phyloP scores from a whole-genome alignment of 2,113 vertebrate species.

The Phocoena sinus region DNA sequence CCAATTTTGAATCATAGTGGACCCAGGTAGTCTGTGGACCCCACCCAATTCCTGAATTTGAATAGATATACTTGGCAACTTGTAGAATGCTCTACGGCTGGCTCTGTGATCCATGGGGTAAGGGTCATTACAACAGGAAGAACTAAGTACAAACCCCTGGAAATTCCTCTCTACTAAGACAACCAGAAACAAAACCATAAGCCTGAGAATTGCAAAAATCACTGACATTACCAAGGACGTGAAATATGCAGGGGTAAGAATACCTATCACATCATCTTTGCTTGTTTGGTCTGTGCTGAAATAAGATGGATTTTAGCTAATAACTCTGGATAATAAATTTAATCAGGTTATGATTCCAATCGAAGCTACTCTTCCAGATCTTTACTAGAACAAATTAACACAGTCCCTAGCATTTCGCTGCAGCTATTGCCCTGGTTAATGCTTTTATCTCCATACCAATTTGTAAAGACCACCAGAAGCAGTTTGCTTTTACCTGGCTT shows the following conservation, averaged over 20 bases:
- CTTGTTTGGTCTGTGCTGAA: background rate
- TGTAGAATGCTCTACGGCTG: background rate
- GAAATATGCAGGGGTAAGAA: background rate
- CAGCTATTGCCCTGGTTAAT: background rate
- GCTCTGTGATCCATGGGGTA: background rate
- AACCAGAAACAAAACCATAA: background rate
- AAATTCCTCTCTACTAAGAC: background rate
- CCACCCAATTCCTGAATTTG: background rate
- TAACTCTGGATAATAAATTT: background rate
- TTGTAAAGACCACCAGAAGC: background rate
- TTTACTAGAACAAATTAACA: background rate
- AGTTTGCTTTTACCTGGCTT: slow-evolving; percentile 48
- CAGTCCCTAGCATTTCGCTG: background rate
- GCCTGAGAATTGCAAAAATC: background rate
- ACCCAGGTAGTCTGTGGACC: background rate
- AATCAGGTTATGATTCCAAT: background rate
- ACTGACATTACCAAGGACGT: background rate
- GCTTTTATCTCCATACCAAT: background rate
- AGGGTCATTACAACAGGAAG: background rate
- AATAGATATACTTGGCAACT: background rate
- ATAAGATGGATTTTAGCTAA: background rate
- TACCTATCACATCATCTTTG: background rate
- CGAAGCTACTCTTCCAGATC: background rate
- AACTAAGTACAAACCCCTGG: background rate
- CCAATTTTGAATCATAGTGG: background rate